Evolutionary conservation across 37 sponge, comb jelly and placozoan genomes (phyloP).

Genomic region (Oopsacas minuta): DNA sequence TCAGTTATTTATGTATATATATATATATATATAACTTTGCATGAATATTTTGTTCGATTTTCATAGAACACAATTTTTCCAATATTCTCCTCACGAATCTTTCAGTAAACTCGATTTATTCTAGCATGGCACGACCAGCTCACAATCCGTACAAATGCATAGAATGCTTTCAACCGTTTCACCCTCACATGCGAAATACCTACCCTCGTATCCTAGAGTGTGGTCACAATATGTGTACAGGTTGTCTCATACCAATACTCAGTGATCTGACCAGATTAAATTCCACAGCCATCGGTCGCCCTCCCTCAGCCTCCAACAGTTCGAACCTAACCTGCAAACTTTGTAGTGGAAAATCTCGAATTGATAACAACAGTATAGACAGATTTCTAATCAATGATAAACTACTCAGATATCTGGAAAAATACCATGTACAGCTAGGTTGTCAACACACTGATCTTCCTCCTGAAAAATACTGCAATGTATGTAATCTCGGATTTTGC

Average conservation of each 20-base stretch:
- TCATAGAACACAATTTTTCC: background rate
- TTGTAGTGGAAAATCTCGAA: background rate
- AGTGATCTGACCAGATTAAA: background rate
- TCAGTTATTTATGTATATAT: background rate
- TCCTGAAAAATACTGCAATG: background rate
- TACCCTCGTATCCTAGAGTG: background rate
- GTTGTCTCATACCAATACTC: background rate
- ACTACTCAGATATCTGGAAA: background rate
- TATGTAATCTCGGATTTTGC: background rate
- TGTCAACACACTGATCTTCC: background rate
- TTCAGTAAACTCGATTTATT: background rate
- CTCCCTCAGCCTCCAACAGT: background rate
- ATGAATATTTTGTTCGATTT: background rate
- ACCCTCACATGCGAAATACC: background rate
- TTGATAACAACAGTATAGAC: background rate
- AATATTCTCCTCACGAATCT: background rate
- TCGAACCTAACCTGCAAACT: background rate
- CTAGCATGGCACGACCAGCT: background rate
- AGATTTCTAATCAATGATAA: background rate
- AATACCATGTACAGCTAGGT: background rate
- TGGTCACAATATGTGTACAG: background rate
- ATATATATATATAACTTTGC: background rate
- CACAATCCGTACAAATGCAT: background rate
- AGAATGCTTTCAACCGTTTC: background rate
- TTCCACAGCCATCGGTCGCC: background rate